Evolutionary conservation across 2,888 invertebrate species (phyloP).

Genomic region (Luperina nickerlii): DNA sequence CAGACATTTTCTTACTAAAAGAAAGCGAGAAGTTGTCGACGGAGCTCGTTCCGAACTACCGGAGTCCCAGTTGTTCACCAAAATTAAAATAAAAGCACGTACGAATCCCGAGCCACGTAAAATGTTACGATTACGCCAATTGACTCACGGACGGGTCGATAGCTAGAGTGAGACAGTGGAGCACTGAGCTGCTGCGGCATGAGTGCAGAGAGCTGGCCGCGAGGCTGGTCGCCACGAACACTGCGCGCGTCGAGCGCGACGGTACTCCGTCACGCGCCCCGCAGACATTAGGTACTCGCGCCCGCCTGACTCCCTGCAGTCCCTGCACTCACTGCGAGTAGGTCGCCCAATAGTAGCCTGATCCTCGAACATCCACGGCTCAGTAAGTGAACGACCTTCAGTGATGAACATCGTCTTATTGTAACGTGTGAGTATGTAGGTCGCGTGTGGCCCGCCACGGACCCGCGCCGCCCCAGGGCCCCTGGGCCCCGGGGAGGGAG

Average conservation of each 20-base stretch:
- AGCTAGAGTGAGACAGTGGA: constrained; percentile 47
- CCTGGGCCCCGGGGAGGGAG: neutral
- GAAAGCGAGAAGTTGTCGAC: constrained; percentile 2
- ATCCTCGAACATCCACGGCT: neutral
- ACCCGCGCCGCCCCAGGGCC: constrained; percentile 10
- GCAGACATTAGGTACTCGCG: neutral
- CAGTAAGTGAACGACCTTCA: constrained; percentile 35
- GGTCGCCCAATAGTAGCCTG: neutral
- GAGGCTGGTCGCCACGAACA: neutral
- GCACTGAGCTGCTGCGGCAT: constrained; percentile 21
- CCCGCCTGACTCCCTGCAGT: neutral
- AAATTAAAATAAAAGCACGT: constrained; percentile 41
- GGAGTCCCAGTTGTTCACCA: neutral
- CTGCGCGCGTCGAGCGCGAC: neutral
- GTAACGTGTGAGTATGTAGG: constrained; percentile 57
- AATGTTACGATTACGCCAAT: constrained; percentile 53
- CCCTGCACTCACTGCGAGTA: neutral
- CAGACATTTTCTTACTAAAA: neutral
- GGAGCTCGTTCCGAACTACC: neutral
- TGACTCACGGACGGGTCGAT: constrained; percentile 57
- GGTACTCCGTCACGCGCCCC: neutral
- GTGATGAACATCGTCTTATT: constrained; percentile 49
- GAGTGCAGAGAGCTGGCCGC: neutral
- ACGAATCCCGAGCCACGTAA: constrained; percentile 24
- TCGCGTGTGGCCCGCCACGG: constrained; percentile 26